Evolutionary conservation across 2,113 vertebrate species (phyloP).

Genomic region (Zapornia atra): DNA sequence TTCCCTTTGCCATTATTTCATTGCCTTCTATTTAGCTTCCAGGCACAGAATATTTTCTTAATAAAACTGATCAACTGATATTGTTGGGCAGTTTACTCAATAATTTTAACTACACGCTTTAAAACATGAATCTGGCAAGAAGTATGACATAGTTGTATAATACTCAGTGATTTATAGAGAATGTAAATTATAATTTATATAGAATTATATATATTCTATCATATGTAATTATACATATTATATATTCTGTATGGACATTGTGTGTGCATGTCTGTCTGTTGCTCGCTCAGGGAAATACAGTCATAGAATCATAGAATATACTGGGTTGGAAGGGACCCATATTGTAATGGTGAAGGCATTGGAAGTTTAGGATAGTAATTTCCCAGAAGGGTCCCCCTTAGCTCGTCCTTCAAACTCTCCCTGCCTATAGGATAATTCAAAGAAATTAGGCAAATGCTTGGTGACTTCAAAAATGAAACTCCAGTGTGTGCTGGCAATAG

Average conservation of each 20-base stretch:
- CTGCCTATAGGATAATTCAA: not conserved
- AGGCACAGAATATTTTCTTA: not conserved
- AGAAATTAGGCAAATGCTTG: not conserved
- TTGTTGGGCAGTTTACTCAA: not conserved
- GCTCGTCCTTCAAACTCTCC: not conserved
- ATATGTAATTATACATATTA: not conserved
- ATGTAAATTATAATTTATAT: no score
- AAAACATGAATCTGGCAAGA: not conserved
- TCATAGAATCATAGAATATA: no score
- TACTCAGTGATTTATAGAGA: not conserved
- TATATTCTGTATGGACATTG: not conserved
- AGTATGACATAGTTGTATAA: not conserved
- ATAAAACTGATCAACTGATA: not conserved
- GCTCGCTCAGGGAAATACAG: not conserved
- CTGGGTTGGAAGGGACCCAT: not conserved
- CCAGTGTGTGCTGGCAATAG: not conserved
- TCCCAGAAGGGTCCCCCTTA: not conserved
- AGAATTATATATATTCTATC: no score
- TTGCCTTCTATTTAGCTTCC: not conserved
- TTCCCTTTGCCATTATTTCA: not conserved
- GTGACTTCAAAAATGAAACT: not conserved
- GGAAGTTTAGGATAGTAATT: not conserved
- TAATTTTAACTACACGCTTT: not conserved
- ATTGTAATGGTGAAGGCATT: not conserved
- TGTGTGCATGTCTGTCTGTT: not conserved